A percentile compares a stretch with the other conserved stretches of the same genome.
These are phyloP conservation scores for Deroplatys truncata DNA, from an alignment of 2,888 invertebrate genomes.

Conservation along the genomic window DNA sequence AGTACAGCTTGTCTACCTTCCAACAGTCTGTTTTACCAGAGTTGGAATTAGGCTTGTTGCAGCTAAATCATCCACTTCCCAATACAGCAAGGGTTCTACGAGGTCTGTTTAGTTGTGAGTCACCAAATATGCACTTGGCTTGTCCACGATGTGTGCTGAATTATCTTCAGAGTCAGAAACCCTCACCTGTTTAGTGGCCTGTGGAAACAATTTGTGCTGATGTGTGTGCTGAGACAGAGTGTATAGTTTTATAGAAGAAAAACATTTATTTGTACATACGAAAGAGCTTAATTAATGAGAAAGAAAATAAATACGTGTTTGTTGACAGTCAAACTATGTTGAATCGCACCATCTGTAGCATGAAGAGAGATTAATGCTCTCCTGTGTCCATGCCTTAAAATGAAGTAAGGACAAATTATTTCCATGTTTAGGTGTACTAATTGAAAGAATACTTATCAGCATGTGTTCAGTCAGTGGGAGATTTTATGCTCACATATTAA, in stretches of 20 bases:
- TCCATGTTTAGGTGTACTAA: no score
- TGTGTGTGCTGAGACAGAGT: neutral
- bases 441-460: no score
- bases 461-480: no score
- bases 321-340: neutral
- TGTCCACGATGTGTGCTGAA: conserved; percentile 30
- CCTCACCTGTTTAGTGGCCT: neutral
- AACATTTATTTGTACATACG: neutral
- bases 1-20: conserved; percentile 22
- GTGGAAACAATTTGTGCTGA: neutral
- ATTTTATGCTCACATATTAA: no score
- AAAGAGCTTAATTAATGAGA: neutral
- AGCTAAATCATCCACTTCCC: conserved; percentile 26
- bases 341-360: neutral
- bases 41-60: conserved; percentile 24
- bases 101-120: conserved; percentile 24
- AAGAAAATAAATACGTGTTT: neutral
- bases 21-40: conserved; percentile 26
- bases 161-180: conserved; percentile 25
- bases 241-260: neutral
- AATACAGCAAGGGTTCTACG: conserved; percentile 28
- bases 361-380: neutral
- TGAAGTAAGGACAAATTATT: no score
- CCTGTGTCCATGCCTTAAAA: no score
- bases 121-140: conserved; percentile 28